Evolutionary conservation across 2,113 vertebrate species (phyloP).

Genomic region (Nyctibius bracteatus): DNA sequence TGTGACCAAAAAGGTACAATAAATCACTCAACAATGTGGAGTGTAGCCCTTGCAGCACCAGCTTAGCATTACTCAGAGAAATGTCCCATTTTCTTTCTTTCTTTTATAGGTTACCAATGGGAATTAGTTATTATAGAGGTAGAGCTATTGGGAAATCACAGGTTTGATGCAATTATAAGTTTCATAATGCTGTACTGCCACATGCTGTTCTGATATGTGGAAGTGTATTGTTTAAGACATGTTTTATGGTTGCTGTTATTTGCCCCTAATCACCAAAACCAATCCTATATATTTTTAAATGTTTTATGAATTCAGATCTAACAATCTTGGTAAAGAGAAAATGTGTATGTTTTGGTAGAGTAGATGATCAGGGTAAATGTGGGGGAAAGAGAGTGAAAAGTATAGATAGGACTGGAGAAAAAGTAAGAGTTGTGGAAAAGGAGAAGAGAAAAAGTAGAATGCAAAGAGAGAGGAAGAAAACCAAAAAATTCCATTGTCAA

Average conservation of each 20-base stretch:
- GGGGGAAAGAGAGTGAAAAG: background rate
- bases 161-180: constrained; percentile 14
- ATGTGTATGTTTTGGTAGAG: background rate
- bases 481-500: background rate
- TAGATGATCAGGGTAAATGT: background rate
- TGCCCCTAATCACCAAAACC: background rate
- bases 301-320: background rate
- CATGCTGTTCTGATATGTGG: constrained; percentile 12
- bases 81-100: background rate
- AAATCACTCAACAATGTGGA: background rate
- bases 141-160: background rate
- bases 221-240: constrained; percentile 21
- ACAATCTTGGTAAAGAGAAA: background rate
- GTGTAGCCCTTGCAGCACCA: background rate
- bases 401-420: background rate
- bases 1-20: background rate
- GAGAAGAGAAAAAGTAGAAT: background rate
- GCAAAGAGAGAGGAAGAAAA: background rate
- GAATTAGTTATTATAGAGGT: background rate
- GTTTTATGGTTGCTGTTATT: background rate
- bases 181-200: constrained; percentile 38
- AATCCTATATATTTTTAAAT: background rate
- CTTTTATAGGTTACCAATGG: background rate
- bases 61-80: background rate
- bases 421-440: background rate